Evolutionary conservation across 2,888 invertebrate genomes (phyloP).

Genomic region (Fragum fragum): DNA sequence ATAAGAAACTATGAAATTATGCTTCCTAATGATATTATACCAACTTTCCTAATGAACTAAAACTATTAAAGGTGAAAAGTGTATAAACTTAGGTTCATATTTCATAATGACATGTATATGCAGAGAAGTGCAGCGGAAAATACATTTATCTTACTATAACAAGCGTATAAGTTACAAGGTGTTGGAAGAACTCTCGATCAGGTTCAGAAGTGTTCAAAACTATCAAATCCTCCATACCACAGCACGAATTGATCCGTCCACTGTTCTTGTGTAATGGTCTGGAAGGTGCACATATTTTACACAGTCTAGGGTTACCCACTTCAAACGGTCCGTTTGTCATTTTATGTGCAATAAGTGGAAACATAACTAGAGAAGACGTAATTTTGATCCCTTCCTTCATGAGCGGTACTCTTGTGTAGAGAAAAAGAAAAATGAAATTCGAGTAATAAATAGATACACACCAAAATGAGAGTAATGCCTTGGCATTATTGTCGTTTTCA

Average conservation of each 20-base stretch:
- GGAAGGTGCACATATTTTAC: conserved; percentile 48
- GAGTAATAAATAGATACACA: too few species aligned
- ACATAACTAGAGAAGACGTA: conserved; percentile 6
- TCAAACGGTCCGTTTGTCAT: conserved; percentile 51
- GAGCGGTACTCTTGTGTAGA: background rate
- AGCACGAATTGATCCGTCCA: conserved; percentile 32
- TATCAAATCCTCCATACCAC: conserved; percentile 28
- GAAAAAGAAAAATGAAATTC: too few species aligned
- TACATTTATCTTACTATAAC: conserved; percentile 31
- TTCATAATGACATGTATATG: conserved; percentile 12
- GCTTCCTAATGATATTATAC: too few species aligned
- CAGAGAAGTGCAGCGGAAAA: conserved; percentile 20
- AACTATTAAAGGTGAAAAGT: background rate
- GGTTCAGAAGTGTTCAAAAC: conserved; percentile 19
- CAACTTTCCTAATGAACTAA: background rate
- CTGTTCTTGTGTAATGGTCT: conserved; percentile 53
- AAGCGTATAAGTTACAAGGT: conserved; percentile 25
- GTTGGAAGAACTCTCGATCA: background rate
- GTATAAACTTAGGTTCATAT: background rate
- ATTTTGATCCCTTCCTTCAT: background rate
- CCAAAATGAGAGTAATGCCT: too few species aligned
- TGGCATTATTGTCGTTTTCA: too few species aligned
- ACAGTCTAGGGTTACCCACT: conserved; percentile 48
- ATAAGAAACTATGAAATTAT: too few species aligned
- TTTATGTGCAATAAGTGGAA: conserved; percentile 11